phyloP scores from a whole-genome alignment of 2,797 vertebrate genomes.

The Danio albolineatus region DNA sequence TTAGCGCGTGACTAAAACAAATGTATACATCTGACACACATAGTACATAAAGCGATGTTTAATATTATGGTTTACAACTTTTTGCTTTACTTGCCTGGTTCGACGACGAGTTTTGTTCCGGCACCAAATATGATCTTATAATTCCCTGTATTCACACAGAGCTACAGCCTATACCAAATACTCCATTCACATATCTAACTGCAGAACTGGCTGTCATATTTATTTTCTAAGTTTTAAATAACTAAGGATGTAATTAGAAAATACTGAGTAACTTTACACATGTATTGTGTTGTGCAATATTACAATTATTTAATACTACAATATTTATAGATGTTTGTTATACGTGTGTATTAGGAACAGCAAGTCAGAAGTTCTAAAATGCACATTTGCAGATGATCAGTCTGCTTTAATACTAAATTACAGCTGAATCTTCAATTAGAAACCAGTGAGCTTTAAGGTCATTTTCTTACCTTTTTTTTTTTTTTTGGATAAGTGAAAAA shows the following conservation, averaged over 20 bases:
- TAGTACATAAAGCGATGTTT: not conserved
- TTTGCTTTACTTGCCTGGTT: constrained; percentile 63
- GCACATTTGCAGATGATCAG: not conserved
- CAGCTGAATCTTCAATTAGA: not conserved
- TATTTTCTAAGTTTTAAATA: not conserved
- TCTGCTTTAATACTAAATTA: not conserved
- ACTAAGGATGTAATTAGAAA: not conserved
- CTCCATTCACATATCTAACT: not conserved
- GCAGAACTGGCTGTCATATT: not conserved
- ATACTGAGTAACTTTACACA: not conserved
- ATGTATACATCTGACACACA: not conserved
- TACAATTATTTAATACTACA: too few species aligned
- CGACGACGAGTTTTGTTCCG: constrained; percentile 53
- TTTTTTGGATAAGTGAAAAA: constrained; percentile 21
- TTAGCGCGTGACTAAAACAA: not conserved
- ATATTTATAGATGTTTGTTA: not conserved
- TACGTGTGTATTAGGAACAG: not conserved
- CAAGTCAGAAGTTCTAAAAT: not conserved
- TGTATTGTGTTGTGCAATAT: not conserved
- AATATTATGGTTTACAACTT: not conserved
- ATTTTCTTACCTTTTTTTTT: constrained; percentile 16
- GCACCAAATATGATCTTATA: constrained; percentile 51
- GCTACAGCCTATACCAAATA: constrained; percentile 38
- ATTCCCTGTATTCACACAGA: constrained; percentile 49
- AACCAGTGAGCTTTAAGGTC: not conserved